These are phyloP conservation scores for Alca torda DNA, from an alignment of 2,797 vertebrate genomes.

Conservation along the genomic window DNA sequence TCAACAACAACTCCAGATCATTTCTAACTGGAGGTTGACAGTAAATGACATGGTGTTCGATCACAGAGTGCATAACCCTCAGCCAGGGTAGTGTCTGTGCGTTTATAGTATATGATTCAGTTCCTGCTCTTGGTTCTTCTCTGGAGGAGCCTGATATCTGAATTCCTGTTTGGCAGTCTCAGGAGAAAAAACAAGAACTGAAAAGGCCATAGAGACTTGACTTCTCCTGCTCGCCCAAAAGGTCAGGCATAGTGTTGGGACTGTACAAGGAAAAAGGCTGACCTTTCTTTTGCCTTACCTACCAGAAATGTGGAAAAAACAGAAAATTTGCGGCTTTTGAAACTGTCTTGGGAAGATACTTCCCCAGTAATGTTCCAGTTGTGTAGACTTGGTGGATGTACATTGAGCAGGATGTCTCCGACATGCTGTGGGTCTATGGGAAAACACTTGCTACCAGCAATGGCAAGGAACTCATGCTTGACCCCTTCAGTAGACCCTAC, in stretches of 20 bases:
- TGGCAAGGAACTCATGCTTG: neutral
- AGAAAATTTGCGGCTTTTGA: neutral
- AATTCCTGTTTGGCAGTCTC: neutral
- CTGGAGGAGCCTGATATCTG: neutral
- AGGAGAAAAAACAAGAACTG: neutral
- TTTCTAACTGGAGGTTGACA: neutral
- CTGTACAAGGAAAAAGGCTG: neutral
- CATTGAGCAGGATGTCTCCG: fast-evolving
- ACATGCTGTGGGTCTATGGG: fast-evolving
- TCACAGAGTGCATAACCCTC: neutral
- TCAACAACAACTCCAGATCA: neutral
- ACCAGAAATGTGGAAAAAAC: neutral
- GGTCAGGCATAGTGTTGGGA: neutral
- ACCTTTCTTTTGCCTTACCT: neutral
- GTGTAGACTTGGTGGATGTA: neutral
- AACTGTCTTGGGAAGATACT: neutral
- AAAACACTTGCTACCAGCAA: neutral
- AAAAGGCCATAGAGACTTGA: neutral
- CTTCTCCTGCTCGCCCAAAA: neutral
- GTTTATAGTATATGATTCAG: neutral
- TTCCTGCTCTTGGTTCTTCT: neutral
- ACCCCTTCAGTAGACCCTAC: neutral
- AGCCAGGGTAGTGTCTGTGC: neutral
- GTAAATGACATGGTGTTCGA: neutral
- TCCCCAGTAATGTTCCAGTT: neutral